Conservation (phyloP, 2,888 invertebrate species). For the Julus scanicus region DNA sequence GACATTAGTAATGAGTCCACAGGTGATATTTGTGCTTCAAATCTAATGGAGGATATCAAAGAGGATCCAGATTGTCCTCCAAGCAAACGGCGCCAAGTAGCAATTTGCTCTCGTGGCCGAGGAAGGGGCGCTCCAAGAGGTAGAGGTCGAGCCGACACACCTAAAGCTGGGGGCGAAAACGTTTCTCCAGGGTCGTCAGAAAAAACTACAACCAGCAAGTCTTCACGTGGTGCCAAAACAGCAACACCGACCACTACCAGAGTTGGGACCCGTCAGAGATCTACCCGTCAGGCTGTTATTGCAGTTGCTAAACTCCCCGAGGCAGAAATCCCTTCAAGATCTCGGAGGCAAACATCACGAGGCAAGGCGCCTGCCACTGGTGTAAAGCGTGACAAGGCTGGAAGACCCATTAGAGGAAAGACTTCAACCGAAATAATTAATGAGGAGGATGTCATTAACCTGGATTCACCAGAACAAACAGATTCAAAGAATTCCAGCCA, state of each 20-base stretch:
- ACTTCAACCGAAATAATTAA: neutral
- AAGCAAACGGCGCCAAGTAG: neutral
- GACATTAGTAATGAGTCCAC: neutral
- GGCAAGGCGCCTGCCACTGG: neutral
- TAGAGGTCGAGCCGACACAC: neutral
- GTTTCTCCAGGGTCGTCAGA: neutral
- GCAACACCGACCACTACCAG: neutral
- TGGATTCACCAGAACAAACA: neutral
- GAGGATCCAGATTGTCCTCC: neutral
- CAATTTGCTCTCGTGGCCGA: slow-evolving; percentile 32
- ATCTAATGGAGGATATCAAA: too few species aligned
- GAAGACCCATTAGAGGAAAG: neutral
- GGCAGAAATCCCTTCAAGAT: neutral
- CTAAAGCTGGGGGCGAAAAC: neutral
- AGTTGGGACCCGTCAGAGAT: neutral
- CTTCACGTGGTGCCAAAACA: neutral
- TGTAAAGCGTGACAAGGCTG: neutral
- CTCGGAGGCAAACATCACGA: neutral
- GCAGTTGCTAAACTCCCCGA: neutral
- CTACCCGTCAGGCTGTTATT: neutral
- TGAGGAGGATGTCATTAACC: neutral
- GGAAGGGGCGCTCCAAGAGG: neutral
- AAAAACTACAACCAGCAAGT: neutral
- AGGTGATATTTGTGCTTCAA: neutral
- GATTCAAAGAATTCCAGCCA: neutral